Percentiles rank a stretch among this genome's conserved stretches.
Evolutionary conservation across 2,888 invertebrate species (phyloP).

Genomic region (Drosophila limbata): DNA sequence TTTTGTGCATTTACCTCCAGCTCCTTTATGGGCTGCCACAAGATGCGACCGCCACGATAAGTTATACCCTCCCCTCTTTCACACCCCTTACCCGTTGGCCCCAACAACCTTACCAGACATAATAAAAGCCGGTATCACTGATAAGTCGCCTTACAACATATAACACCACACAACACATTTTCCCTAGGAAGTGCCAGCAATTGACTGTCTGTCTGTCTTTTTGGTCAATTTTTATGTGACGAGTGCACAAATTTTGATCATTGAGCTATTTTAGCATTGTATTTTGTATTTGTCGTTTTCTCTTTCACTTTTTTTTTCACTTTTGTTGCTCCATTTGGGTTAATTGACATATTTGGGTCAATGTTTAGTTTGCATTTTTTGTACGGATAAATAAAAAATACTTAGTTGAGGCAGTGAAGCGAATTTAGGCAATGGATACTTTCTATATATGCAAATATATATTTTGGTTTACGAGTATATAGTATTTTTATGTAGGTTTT

Average conservation of each 20-base stretch:
- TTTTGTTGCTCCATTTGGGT: conserved; percentile 62
- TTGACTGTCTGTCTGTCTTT: conserved; percentile 18
- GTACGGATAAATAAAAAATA: conserved; percentile 41
- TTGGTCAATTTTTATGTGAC: conserved; percentile 51
- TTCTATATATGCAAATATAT: conserved; percentile 6
- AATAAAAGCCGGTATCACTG: conserved; percentile 46
- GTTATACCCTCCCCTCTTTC: not conserved
- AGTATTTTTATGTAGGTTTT: not conserved
- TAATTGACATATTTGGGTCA: conserved; percentile 76
- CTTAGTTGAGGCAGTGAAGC: conserved; percentile 24
- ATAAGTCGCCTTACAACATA: conserved; percentile 46
- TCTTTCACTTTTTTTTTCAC: conserved; percentile 9
- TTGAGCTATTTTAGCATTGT: conserved; percentile 32
- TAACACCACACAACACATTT: conserved; percentile 17
- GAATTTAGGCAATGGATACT: conserved; percentile 19
- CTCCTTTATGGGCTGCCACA: conserved; percentile 43
- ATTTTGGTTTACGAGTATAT: not conserved
- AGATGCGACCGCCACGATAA: conserved; percentile 65
- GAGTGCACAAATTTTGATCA: conserved; percentile 65
- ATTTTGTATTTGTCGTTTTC: not conserved
- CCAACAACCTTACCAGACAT: not conserved
- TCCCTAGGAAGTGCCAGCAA: conserved; percentile 17
- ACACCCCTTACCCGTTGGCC: not conserved
- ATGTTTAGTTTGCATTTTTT: conserved; percentile 72
- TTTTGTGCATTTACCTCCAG: conserved; percentile 29